phyloP scores from a whole-genome alignment of 2,113 vertebrate genomes.

The Crotalus horridus region DNA sequence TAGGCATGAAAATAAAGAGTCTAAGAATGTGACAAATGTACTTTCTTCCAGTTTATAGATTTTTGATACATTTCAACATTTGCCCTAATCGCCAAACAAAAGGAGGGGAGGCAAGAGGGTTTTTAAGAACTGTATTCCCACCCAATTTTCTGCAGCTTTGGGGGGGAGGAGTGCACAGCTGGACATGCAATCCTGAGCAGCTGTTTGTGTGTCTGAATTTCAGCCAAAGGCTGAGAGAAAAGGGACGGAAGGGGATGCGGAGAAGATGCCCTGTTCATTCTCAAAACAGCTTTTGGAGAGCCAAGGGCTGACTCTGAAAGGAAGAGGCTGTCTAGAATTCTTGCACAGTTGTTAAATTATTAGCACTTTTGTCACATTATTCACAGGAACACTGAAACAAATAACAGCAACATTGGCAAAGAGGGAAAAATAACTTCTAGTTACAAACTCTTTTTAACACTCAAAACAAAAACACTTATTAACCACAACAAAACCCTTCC shows the following conservation, averaged over 20 bases:
- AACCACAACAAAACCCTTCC: background rate
- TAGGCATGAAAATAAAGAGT: constrained; percentile 66
- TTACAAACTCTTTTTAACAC: background rate
- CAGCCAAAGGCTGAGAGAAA: background rate
- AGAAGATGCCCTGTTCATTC: background rate
- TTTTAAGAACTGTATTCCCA: constrained; percentile 57
- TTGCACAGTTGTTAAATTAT: background rate
- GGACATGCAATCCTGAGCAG: background rate
- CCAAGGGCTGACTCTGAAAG: background rate
- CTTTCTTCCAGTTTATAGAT: constrained; percentile 61
- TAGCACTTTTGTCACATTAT: background rate
- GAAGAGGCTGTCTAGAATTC: background rate
- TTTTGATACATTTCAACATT: constrained; percentile 64
- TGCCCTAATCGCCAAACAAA: constrained; percentile 54
- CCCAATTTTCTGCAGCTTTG: background rate
- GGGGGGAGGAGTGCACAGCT: background rate
- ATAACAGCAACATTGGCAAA: background rate
- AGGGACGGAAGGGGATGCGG: rapidly evolving
- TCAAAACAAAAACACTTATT: background rate
- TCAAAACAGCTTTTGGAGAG: background rate
- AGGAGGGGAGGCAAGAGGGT: constrained; percentile 49
- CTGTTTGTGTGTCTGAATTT: background rate
- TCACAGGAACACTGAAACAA: background rate
- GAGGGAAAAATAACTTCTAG: background rate
- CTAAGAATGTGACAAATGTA: constrained; percentile 58